A percentile compares a stretch with the other conserved stretches of the same genome.
Evolutionary conservation across 2,797 vertebrate species (phyloP).

Genomic region (Sternotherus odoratus): DNA sequence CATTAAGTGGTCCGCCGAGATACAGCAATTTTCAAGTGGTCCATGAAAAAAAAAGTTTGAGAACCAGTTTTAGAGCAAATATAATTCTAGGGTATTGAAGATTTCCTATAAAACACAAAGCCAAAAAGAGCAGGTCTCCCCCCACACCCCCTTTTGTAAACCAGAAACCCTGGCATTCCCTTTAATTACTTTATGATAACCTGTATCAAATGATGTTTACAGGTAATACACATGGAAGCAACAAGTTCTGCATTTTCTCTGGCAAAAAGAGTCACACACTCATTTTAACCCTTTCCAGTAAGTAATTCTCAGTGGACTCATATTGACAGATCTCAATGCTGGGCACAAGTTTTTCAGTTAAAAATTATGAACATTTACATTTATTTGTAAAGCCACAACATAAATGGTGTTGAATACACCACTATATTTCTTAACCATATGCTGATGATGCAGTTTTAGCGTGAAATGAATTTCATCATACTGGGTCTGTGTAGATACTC

Average conservation of each 20-base stretch:
- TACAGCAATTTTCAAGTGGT: too few relatives aligned
- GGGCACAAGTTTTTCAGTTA: background rate
- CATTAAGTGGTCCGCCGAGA: too few relatives aligned
- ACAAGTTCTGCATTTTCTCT: background rate
- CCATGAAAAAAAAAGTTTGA: too few relatives aligned
- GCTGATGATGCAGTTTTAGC: accelerated
- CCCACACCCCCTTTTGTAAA: accelerated
- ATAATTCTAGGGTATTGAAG: too few relatives aligned
- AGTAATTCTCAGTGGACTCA: accelerated
- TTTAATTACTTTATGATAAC: background rate
- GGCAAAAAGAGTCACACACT: background rate
- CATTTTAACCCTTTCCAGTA: background rate
- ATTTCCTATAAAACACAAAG: accelerated
- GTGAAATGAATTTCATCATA: background rate
- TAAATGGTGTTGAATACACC: background rate
- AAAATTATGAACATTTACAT: background rate
- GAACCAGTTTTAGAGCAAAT: background rate
- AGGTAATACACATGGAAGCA: accelerated
- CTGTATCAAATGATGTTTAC: background rate
- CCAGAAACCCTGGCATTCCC: accelerated
- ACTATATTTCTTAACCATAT: background rate
- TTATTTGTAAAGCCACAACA: background rate
- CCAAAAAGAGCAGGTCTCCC: background rate
- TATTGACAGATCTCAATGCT: background rate
- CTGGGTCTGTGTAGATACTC: background rate